Base-by-base conservation (phyloP, 2,113 vertebrate species). In the Rattus rattus region DNA sequence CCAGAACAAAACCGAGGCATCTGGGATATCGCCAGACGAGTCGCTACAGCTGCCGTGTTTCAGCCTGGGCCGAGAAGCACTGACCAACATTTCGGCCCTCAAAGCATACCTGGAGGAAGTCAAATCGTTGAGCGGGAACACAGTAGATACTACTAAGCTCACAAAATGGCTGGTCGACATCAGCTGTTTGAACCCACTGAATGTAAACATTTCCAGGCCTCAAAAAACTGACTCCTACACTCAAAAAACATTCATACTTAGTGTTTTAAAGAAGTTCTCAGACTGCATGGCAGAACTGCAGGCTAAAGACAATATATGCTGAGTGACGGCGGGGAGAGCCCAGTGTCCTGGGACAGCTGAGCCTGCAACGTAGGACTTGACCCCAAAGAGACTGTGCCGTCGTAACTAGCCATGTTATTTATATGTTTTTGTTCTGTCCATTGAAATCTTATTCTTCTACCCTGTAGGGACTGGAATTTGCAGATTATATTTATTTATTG, bases 401-500 rank as follows among this genome's bases (percentile, higher is more conserved):
- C n/a, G 30, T 54, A 47, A 12, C 39, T 28, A n/a, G 11, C 20
- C 39, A 49, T 81, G 26, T 49, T 91, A 95, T 94, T 97, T 96
- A 90, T 11, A 63, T 87, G 56, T 61, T 20, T 52, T 83, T 73
- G 73, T 72, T 67, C 24, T 24, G 75, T 36, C 24, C 47, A 33
- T 86, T 52, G 14, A 49, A n/a, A 24, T 65, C 36, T 63, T 94
- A 81, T 22, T 90, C 79, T 47, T 59, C 76, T 13, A 2, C 52
- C 65, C 54, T 22, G 36, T 26, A 17, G 39, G 88, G 89, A 63
- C 17, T 14, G 63, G 63, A 73, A 56, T 77, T 9, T 81, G 39
- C 17, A n/a, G 28, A 43, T 87, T 72, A 0, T 96, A 61, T 96
- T 97, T 95, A 97, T 92, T 98, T 97, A 96, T 97, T 96, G 90